phyloP scores from a whole-genome alignment of 2,888 invertebrate species.

The Podabrus alpinus region DNA sequence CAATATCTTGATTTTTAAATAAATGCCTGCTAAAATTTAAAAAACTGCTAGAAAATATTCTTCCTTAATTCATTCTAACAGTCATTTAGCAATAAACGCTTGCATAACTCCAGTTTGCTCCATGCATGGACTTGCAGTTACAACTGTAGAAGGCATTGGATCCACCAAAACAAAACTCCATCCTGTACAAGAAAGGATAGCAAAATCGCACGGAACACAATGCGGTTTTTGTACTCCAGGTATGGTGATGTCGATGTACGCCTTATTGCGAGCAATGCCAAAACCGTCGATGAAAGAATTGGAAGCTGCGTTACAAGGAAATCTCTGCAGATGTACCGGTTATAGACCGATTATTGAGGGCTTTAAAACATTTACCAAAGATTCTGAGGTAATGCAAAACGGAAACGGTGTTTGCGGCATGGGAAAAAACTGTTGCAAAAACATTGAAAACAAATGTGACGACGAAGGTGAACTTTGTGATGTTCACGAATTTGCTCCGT shows the following conservation, averaged over 20 bases:
- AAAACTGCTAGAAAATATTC: too few relatives aligned
- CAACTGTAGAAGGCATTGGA: constrained; percentile 93
- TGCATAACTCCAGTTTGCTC: constrained; percentile 87
- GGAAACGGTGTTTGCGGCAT: constrained; percentile 57
- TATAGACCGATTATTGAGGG: constrained; percentile 93
- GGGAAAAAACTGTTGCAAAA: constrained; percentile 71
- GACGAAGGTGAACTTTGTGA: constrained; percentile 10
- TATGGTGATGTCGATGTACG: constrained; percentile 97
- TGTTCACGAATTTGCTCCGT: constrained; percentile 64
- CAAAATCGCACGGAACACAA: constrained; percentile 90
- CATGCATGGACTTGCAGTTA: constrained; percentile 86
- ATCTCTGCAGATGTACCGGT: constrained; percentile 90
- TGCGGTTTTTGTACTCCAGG: constrained; percentile 87
- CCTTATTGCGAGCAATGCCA: constrained; percentile 74
- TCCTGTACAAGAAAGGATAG: constrained; percentile 85
- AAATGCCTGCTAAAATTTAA: too few relatives aligned
- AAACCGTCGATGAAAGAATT: constrained; percentile 76
- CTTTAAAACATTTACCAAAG: constrained; percentile 81
- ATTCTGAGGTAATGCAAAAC: constrained; percentile 61
- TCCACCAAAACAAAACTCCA: constrained; percentile 77
- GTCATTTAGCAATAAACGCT: constrained; percentile 85
- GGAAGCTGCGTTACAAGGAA: constrained; percentile 82
- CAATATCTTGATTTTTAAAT: too few relatives aligned
- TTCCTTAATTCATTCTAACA: constrained; percentile 51
- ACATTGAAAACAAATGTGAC: constrained; percentile 32